phyloP scores from a whole-genome alignment of 2,888 invertebrate genomes.

The Nephrocerus scutellatus region DNA sequence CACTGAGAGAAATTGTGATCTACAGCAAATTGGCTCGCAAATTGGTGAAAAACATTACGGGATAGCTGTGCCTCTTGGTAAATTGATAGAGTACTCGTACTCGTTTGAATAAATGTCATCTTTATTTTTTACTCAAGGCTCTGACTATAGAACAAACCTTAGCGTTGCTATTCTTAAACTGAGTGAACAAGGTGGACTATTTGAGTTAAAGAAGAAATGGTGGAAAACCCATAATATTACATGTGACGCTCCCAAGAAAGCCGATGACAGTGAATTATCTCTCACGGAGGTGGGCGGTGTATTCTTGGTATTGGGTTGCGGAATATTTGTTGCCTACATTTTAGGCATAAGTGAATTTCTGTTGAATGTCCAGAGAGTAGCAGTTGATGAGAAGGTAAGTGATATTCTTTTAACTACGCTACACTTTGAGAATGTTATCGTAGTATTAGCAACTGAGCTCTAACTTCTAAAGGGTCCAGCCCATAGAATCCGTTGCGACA shows the following conservation, averaged over 20 bases:
- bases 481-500: no score
- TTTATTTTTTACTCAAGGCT: conserved; percentile 20
- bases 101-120: neutral
- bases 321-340: conserved; percentile 61
- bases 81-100: conserved; percentile 35
- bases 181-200: conserved; percentile 79
- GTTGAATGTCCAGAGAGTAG: conserved; percentile 69
- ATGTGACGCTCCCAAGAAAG: conserved; percentile 13
- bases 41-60: conserved; percentile 91
- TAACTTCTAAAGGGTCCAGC: no score
- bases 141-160: conserved; percentile 68
- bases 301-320: conserved; percentile 73
- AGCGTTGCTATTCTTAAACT: conserved; percentile 85
- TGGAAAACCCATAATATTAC: conserved; percentile 64
- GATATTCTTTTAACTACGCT: no score
- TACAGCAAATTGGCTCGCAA: conserved; percentile 70
- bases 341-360: conserved; percentile 80
- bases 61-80: conserved; percentile 85
- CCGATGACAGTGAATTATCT: conserved; percentile 24
- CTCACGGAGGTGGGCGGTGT: conserved; percentile 91
- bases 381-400: conserved; percentile 66
- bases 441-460: no score
- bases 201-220: conserved; percentile 80
- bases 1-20: conserved; percentile 69
- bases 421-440: no score